phyloP scores from a whole-genome alignment of 1,140 invertebrate genomes.

The Drosophila pachea region DNA sequence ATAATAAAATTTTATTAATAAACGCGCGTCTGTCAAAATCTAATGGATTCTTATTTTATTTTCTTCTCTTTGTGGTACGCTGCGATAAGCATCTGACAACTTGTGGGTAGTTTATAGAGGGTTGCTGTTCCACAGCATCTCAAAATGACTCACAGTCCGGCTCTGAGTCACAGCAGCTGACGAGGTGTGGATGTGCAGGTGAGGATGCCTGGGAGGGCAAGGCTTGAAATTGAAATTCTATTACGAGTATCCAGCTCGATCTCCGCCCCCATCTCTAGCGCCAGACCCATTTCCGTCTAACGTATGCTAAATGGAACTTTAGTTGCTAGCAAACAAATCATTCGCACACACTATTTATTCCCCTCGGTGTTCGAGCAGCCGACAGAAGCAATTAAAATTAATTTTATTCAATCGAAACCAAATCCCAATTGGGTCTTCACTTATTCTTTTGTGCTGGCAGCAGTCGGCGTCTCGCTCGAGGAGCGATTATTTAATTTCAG shows the following conservation, averaged over 20 bases:
- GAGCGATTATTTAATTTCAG: conserved; percentile 74
- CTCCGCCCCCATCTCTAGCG: no score
- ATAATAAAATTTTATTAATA: conserved; percentile 74
- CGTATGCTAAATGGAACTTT: neutral
- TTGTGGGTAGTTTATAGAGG: conserved; percentile 56
- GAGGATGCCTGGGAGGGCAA: neutral
- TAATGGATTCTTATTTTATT: conserved; percentile 52
- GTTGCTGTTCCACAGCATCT: neutral
- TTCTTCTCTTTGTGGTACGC: conserved; percentile 23
- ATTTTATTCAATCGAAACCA: conserved; percentile 69
- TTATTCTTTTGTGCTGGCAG: conserved; percentile 58
- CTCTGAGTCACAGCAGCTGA: conserved; percentile 32
- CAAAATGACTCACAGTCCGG: conserved; percentile 7
- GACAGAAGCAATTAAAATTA: conserved; percentile 67
- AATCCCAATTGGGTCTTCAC: conserved; percentile 69
- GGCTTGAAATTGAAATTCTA: conserved; percentile 9
- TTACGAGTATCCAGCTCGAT: neutral
- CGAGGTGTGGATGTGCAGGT: conserved; percentile 2
- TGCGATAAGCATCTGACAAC: conserved; percentile 65
- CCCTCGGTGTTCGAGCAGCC: neutral
- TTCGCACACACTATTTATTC: conserved; percentile 9
- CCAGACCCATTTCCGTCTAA: neutral
- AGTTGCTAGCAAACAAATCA: conserved; percentile 17
- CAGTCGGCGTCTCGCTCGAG: conserved; percentile 47
- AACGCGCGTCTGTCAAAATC: conserved; percentile 63